Evolutionary conservation across 92 coral and sea anemone genomes (phyloP).

Genomic region (Actinostola sp.): DNA sequence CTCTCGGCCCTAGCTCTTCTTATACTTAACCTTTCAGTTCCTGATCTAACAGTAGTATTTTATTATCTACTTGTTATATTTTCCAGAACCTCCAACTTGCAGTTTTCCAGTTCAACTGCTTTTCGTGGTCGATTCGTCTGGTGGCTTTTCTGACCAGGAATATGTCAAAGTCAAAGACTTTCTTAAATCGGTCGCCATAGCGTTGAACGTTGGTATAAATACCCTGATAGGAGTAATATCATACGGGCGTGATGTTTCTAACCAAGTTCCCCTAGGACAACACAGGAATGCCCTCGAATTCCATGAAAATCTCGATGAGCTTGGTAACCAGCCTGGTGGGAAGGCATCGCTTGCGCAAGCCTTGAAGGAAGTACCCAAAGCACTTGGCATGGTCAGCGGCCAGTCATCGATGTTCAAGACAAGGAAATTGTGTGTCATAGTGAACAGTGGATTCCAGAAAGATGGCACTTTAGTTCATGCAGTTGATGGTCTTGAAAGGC

Average conservation of each 20-base stretch:
- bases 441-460: not conserved
- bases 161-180: not conserved
- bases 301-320: not conserved
- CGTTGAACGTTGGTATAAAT: conserved; percentile 3
- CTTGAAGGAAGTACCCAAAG: too few species aligned
- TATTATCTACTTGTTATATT: not conserved
- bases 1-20: too few species aligned
- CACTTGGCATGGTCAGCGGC: too few species aligned
- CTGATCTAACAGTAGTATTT: not conserved
- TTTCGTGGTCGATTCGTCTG: conserved; percentile 6
- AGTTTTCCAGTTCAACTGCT: conserved; percentile 2
- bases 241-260: not conserved
- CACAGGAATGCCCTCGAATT: not conserved
- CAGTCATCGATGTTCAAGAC: too few species aligned
- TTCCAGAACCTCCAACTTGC: not conserved
- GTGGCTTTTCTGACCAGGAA: not conserved
- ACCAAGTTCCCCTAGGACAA: not conserved
- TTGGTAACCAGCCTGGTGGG: not conserved
- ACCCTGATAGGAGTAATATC: conserved; percentile 1
- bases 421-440: not conserved
- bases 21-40: too few species aligned
- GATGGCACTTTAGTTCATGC: not conserved
- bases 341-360: not conserved
- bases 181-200: not conserved
- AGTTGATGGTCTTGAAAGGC: not conserved